Evolutionary conservation across 2,113 vertebrate species (phyloP).

Genomic region (Mesoclemmys tuberculata): DNA sequence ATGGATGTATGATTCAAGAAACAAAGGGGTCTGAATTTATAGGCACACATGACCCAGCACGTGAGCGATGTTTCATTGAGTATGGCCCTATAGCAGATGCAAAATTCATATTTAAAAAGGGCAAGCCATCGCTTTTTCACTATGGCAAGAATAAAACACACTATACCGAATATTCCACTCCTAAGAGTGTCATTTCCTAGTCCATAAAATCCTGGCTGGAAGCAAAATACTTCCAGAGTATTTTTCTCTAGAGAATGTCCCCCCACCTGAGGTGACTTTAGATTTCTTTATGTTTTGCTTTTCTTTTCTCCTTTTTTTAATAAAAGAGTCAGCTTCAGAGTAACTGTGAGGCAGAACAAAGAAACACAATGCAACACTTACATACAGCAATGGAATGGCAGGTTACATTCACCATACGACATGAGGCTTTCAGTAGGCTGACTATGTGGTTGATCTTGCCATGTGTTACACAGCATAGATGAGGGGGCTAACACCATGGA

Average conservation of each 20-base stretch:
- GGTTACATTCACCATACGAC: background rate
- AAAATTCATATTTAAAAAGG: background rate
- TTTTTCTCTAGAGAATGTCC: slow-evolving; percentile 3
- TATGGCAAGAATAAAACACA: background rate
- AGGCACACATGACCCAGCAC: background rate
- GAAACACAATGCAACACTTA: background rate
- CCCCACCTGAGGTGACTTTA: slow-evolving; percentile 1
- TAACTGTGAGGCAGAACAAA: background rate
- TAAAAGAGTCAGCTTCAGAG: too few species aligned
- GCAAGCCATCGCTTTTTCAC: background rate
- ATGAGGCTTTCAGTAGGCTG: background rate
- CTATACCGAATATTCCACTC: background rate
- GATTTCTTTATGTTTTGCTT: background rate
- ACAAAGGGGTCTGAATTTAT: background rate
- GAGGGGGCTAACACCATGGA: too few species aligned
- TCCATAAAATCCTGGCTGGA: background rate
- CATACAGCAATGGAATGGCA: background rate
- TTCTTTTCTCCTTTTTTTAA: too few species aligned
- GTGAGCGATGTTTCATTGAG: background rate
- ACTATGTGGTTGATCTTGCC: accelerated
- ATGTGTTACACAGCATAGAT: background rate
- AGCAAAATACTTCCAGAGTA: background rate
- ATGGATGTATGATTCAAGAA: accelerated
- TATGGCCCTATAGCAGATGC: background rate
- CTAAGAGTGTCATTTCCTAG: background rate